A percentile compares a stretch with the other conserved stretches of the same genome.
Conservation (phyloP, 92 coral and sea anemone species). For the Hydrozoanthus gracilis region DNA sequence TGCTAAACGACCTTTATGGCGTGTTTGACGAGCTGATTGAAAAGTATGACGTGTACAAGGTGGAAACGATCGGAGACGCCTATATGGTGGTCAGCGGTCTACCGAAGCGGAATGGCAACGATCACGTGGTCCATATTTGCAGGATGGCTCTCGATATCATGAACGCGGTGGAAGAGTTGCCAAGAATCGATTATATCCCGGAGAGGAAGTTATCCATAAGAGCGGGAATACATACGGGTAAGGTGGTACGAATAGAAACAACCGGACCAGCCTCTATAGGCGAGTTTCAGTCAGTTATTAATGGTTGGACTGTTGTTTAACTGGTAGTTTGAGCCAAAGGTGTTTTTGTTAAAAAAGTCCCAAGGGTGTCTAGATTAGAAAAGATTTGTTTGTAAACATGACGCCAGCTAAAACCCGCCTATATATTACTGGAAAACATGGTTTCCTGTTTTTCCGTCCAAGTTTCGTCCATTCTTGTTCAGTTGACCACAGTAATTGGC, state of each 20-base stretch:
- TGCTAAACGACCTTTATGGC: conserved; percentile 74
- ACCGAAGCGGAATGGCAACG: conserved; percentile 51
- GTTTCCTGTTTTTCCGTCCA: no score
- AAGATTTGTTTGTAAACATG: no score
- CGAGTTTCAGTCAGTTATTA: no score
- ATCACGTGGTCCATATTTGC: conserved; percentile 55
- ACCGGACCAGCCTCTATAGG: no score
- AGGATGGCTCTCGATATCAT: conserved; percentile 60
- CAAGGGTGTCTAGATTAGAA: no score
- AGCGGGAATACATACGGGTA: conserved; percentile 64
- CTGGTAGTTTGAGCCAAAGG: no score
- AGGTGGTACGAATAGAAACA: neutral
- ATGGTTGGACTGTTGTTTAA: no score
- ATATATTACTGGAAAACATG: no score
- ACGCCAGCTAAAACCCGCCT: no score
- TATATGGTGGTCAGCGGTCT: conserved; percentile 79
- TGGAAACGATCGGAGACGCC: conserved; percentile 85
- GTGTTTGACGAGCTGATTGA: conserved; percentile 75
- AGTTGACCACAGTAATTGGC: no score
- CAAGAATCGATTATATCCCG: conserved; percentile 22
- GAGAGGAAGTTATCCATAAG: conserved; percentile 44
- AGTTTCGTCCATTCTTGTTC: no score
- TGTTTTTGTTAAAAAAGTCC: no score
- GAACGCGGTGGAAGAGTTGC: conserved; percentile 39
- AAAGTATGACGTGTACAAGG: conserved; percentile 83